A percentile compares a stretch with the other conserved stretches of the same genome.
These are phyloP conservation scores for Phoebastria nigripes DNA, from an alignment of 2,797 vertebrate species.

Conservation along the genomic window DNA sequence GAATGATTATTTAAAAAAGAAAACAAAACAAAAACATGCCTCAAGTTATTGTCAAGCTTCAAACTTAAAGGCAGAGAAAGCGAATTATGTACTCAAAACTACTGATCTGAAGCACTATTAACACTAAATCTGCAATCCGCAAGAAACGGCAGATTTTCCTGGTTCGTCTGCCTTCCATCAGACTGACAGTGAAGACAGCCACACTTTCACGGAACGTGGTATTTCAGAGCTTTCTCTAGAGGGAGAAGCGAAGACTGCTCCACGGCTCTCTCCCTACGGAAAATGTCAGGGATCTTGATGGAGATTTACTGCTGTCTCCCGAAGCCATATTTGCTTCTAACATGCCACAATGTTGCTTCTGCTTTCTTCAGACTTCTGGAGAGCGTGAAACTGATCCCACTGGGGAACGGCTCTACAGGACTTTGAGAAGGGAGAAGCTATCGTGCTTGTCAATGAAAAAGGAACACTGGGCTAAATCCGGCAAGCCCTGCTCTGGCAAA, in stretches of 20 bases:
- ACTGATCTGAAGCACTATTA: constrained; percentile 68
- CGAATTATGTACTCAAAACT: constrained; percentile 66
- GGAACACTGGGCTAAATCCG: background rate
- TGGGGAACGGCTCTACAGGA: background rate
- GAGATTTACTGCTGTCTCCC: constrained; percentile 73
- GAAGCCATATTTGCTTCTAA: constrained; percentile 61
- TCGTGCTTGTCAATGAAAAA: background rate
- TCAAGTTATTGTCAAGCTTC: constrained; percentile 73
- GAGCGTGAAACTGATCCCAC: constrained; percentile 16
- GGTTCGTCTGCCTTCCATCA: constrained; percentile 52
- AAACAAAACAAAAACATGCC: constrained; percentile 48
- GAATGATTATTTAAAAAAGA: constrained; percentile 39
- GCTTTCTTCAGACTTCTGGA: constrained; percentile 62
- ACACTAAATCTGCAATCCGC: constrained; percentile 60
- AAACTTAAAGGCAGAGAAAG: constrained; percentile 71
- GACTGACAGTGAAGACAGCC: constrained; percentile 49
- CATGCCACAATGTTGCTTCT: constrained; percentile 79
- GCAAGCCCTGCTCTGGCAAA: background rate
- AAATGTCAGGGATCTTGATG: constrained; percentile 58
- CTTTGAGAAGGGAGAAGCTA: constrained; percentile 33
- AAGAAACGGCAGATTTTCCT: constrained; percentile 8
- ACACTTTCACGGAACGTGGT: constrained; percentile 41
- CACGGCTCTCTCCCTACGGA: constrained; percentile 33
- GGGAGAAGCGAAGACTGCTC: constrained; percentile 48
- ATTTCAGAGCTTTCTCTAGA: constrained; percentile 65